Evolutionary conservation across 1,140 invertebrate species (phyloP), one percentile per base, ranked within the genome.

Genomic region (Stenopsyche tienmushanensis): DNA sequence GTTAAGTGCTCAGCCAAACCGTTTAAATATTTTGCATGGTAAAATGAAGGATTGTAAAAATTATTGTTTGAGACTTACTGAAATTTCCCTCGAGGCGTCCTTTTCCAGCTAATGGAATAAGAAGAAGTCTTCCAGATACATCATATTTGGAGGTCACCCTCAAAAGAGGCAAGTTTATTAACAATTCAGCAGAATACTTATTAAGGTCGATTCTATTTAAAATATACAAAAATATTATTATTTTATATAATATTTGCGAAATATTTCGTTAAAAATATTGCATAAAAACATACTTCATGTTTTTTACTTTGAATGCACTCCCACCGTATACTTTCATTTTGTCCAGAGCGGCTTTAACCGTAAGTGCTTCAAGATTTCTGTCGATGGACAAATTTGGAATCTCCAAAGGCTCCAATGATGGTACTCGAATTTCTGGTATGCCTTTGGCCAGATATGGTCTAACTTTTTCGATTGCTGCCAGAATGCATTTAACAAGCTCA

Each of bases 31-130:
- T n/a, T n/a, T n/a, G n/a, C n/a, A n/a, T n/a, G n/a, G n/a, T n/a
- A n/a, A 66, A 63, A 60, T 18, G 26, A 63, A 9, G 26, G 13
- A 34, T 34, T 34, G 13, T 34, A 7, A 7, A 34, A 34, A 34
- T 34, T 7, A 7, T 34, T 13, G 29, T 34, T 34, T 7, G 45
- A 49, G 52, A 84, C 87, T 84, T 77, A 90, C 88, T 88, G 75
- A 90, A 87, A 73, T 89, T 89, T 73, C 86, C 86, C 71, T 77
- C 81, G 60, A 89, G 83, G 50, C 75, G 82, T 42, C 88, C 88
- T 74, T 82, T 82, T 44, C 87, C 88, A 71, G 79, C 84, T 42
- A 90, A 78, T 26, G 88, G 85, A 8, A 89, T 75, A 9, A 88
- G 74, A 1, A 90, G 74, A 1, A 90, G 73, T 39, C 83, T 81